phyloP scores from a whole-genome alignment of 2,797 vertebrate species.

The Pelobates cultripes region DNA sequence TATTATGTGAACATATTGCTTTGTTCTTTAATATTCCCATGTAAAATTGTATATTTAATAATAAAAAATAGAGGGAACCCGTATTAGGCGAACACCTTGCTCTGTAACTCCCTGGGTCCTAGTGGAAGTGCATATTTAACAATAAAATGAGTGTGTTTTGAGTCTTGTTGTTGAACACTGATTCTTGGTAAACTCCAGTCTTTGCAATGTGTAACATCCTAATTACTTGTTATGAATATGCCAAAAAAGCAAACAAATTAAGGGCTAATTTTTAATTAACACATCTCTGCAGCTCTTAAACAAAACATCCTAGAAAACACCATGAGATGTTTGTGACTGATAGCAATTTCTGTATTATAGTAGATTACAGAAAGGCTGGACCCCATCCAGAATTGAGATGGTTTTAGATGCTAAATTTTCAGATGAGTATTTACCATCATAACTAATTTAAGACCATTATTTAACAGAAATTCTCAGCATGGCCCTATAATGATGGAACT shows the following conservation, averaged over 20 bases:
- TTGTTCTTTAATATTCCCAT: too few relatives aligned
- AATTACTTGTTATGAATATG: constrained; percentile 57
- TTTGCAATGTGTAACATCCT: constrained; percentile 47
- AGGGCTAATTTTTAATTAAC: constrained; percentile 71
- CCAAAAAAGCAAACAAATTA: constrained; percentile 58
- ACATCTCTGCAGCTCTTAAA: constrained; percentile 64
- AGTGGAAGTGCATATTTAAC: not conserved
- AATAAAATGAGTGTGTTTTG: not conserved
- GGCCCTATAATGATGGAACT: constrained; percentile 70
- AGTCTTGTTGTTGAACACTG: not conserved
- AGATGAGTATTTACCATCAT: constrained; percentile 76
- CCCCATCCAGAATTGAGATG: constrained; percentile 68
- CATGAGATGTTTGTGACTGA: constrained; percentile 63
- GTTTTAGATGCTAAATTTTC: constrained; percentile 72
- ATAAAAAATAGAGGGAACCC: too few relatives aligned
- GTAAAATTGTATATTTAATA: too few relatives aligned
- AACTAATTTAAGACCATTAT: constrained; percentile 77
- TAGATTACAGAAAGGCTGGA: constrained; percentile 71
- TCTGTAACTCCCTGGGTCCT: constrained; percentile 8
- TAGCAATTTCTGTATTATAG: constrained; percentile 68
- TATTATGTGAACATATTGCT: too few relatives aligned
- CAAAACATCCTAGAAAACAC: constrained; percentile 60
- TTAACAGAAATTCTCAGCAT: constrained; percentile 76
- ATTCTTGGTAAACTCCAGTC: constrained; percentile 21
- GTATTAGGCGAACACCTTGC: not conserved